These are phyloP conservation scores for Xenopus laevis DNA, from an alignment of 2,113 vertebrate genomes.

Conservation along the genomic window DNA sequence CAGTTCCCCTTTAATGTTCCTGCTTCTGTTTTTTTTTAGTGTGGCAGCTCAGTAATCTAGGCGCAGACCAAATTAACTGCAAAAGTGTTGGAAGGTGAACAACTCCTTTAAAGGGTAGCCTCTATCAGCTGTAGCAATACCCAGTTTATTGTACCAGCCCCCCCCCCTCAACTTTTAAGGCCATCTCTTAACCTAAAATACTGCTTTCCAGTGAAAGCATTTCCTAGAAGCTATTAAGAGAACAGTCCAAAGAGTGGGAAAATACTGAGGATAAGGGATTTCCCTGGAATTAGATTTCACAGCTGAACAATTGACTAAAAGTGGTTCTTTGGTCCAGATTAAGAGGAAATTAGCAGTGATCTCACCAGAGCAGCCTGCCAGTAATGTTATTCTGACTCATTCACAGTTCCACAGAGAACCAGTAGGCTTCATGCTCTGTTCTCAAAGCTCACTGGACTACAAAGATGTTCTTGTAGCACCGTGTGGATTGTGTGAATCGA, in stretches of 20 bases:
- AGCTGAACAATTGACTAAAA: constrained; percentile 34
- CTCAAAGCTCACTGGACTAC: too few relatives aligned
- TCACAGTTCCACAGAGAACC: not conserved
- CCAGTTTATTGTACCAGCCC: too few relatives aligned
- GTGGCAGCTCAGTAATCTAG: too few relatives aligned
- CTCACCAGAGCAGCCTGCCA: constrained; percentile 25
- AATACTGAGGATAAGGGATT: constrained; percentile 18
- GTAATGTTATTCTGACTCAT: constrained; percentile 33
- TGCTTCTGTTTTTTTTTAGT: too few relatives aligned
- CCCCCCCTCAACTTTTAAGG: too few relatives aligned
- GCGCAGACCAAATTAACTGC: too few relatives aligned
- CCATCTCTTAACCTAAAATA: not conserved
- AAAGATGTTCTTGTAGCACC: too few relatives aligned
- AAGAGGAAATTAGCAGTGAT: constrained; percentile 34
- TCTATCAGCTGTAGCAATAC: too few relatives aligned
- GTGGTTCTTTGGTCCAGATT: constrained; percentile 21
- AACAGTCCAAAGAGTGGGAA: not conserved
- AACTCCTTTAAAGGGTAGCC: too few relatives aligned
- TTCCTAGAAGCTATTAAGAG: not conserved
- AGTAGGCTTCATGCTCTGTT: not conserved
- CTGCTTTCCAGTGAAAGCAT: not conserved
- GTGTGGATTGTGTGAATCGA: too few relatives aligned
- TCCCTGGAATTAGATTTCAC: constrained; percentile 36
- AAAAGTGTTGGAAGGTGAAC: too few relatives aligned
- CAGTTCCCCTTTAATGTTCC: too few relatives aligned